Base-by-base conservation (phyloP, 2,113 vertebrate genomes). In the Siniperca knerii region DNA sequence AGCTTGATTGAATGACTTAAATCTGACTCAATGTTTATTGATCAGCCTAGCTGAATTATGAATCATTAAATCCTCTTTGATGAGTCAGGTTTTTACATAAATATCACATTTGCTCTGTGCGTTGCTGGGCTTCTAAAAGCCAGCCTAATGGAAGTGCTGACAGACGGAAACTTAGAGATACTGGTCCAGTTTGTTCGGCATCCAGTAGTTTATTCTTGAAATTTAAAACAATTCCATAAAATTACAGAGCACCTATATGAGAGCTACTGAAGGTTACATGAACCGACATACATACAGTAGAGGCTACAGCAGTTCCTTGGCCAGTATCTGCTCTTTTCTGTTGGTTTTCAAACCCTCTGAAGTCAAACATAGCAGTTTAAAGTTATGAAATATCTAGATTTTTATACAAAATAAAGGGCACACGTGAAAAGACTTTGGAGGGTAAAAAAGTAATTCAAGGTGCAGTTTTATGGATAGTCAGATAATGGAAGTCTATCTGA, bases 201-300 rank as follows among this genome's bases (percentile, higher is more conserved):
- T 92, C 82, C 82, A 88, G 75, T 62, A 75, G 76, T 94, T 92
- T 92, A 93, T 91, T 90, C 40, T 87, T 84, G 88, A 91, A 93
- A 92, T 94, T 88, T 92, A 90, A 93, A 95, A 93, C 92, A 94
- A 90, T 95, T 92, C 89, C 87, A 91, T 92, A 91, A 92, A 82
- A 85, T 83, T 18, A 88, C 62, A 89, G 77, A 89, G 85, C 74
- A 86, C 80, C 83, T 89, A 82, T 2, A 80, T 18, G 57, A 87
- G 82, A 87, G 84, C 84, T 82, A 81, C 77, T 82, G 85, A 83
- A 37, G 69, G 83, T 73, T 52, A 77, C 68, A 69, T 13, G 25
- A 79, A 75, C 80, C 12, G 33, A 84, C 74, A 57, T 74, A 85
- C 68, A 67, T 25, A 80, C 62, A 80, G 50, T 42, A 35, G 71